phyloP scores from a whole-genome alignment of 23 tunicate species.

The Oikopleura albicans region DNA sequence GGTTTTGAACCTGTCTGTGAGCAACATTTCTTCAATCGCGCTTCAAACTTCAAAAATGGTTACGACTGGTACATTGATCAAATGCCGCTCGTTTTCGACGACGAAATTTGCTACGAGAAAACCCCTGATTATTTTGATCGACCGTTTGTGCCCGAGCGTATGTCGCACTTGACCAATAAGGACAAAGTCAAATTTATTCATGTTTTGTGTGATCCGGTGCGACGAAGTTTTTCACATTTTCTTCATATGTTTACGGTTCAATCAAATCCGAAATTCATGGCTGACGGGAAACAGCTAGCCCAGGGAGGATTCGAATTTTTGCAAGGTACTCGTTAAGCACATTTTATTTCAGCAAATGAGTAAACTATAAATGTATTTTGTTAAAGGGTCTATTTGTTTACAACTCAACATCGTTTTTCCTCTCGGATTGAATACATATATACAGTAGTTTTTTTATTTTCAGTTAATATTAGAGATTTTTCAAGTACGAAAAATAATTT shows the following conservation, averaged over 20 bases:
- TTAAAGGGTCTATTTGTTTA: no score
- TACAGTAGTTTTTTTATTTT: no score
- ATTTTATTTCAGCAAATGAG: no score
- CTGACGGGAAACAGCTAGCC: not conserved
- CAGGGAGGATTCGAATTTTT: slow-evolving; percentile 3
- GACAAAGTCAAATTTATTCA: not conserved
- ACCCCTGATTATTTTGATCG: slow-evolving; percentile 11
- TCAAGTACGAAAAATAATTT: no score
- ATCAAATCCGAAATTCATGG: not conserved
- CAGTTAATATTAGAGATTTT: no score
- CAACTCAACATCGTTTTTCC: no score
- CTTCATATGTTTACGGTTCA: slow-evolving; percentile 13
- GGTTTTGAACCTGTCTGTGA: no score
- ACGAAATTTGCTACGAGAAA: slow-evolving; percentile 16
- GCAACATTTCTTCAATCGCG: slow-evolving; percentile 11
- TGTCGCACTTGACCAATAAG: not conserved
- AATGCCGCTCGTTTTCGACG: not conserved
- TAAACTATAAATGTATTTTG: no score
- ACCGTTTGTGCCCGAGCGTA: slow-evolving; percentile 7
- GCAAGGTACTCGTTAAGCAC: no score
- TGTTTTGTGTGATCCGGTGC: slow-evolving; percentile 6
- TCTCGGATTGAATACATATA: no score
- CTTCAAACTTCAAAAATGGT: not conserved
- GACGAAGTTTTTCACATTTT: slow-evolving; percentile 14
- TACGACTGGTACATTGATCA: not conserved